Conservation (phyloP, 2,113 vertebrate genomes). For the Crypturellus undulatus region DNA sequence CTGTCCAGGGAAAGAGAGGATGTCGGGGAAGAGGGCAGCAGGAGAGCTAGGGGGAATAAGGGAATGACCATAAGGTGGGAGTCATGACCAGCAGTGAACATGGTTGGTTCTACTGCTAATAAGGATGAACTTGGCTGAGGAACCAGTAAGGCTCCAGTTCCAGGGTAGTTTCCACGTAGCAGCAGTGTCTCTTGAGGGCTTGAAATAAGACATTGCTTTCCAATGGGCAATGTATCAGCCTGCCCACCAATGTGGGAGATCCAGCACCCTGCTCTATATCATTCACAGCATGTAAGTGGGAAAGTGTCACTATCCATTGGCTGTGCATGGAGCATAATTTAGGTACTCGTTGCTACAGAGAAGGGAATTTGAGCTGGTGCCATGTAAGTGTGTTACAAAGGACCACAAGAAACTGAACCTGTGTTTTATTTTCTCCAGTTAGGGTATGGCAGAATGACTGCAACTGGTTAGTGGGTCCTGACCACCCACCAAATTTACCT, state of each 20-base stretch:
- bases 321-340: background rate
- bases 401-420: background rate
- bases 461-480: background rate
- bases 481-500: background rate
- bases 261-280: background rate
- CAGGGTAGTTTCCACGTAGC: rapidly evolving
- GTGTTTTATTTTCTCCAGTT: background rate
- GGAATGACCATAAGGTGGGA: background rate
- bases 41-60: rapidly evolving
- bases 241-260: background rate
- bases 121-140: rapidly evolving
- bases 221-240: background rate
- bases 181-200: rapidly evolving
- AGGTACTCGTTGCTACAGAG: background rate
- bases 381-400: background rate
- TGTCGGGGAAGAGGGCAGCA: rapidly evolving
- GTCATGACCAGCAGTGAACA: rapidly evolving
- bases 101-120: background rate
- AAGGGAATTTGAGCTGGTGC: background rate
- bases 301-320: background rate
- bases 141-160: background rate
- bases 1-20: background rate
- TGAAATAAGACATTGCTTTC: background rate
- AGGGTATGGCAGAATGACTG: background rate
- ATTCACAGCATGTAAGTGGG: background rate